Conservation (phyloP, 2,888 invertebrate species). For the Agriopis aurantiaria region DNA sequence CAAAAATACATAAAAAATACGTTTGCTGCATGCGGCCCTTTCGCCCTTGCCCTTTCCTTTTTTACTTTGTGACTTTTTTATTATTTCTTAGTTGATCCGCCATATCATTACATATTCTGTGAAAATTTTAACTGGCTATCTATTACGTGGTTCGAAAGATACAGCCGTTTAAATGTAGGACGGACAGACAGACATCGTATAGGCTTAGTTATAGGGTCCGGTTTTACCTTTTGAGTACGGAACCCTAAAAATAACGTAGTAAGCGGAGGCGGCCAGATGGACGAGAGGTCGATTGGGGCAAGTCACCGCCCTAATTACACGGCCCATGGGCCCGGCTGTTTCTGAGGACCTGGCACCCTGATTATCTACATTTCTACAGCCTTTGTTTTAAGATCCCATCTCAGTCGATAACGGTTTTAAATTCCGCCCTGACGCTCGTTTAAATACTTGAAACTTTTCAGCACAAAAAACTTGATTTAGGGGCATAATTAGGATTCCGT, state of each 20-base stretch:
- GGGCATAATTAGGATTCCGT: not conserved
- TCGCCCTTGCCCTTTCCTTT: too few species aligned
- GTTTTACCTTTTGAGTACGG: too few species aligned
- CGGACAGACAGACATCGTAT: too few species aligned
- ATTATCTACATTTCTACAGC: conserved; percentile 35
- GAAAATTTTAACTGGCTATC: too few species aligned
- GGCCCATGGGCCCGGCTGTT: conserved; percentile 50
- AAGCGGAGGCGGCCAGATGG: conserved; percentile 40
- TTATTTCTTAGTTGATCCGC: too few species aligned
- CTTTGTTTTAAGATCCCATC: conserved; percentile 38
- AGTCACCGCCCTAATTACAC: conserved; percentile 61
- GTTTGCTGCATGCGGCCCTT: too few species aligned
- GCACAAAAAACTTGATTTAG: not conserved
- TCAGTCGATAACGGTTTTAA: conserved; percentile 34
- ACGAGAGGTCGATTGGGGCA: conserved; percentile 47
- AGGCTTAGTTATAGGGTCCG: too few species aligned
- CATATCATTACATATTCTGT: too few species aligned
- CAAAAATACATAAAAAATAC: too few species aligned
- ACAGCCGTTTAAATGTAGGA: too few species aligned
- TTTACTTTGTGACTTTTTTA: too few species aligned
- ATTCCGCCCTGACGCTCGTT: conserved; percentile 13
- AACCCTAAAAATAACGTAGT: not conserved
- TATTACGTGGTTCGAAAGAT: too few species aligned
- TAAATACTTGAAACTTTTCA: conserved; percentile 2
- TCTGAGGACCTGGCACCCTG: conserved; percentile 38